Evolutionary conservation across 2,113 vertebrate species (phyloP).

Genomic region (Nothocercus nigrocapillus): DNA sequence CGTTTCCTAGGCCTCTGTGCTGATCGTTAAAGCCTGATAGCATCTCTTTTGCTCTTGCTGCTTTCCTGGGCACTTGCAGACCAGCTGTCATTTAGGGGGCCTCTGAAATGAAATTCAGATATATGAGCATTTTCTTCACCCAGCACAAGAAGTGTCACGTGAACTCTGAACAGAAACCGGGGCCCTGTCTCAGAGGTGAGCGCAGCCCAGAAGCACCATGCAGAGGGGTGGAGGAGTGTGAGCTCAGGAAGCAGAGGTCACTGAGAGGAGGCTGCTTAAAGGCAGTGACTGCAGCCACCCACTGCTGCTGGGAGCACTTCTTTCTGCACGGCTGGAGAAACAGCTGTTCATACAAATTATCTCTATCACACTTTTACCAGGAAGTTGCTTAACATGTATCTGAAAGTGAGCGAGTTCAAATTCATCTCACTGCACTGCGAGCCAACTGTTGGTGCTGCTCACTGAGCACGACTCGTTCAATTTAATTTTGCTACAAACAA

Average conservation of each 20-base stretch:
- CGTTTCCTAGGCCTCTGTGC: slow-evolving; percentile 2
- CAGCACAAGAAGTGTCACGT: background rate
- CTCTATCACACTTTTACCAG: background rate
- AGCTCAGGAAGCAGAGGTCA: background rate
- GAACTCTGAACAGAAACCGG: background rate
- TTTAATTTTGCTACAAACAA: slow-evolving; percentile 28
- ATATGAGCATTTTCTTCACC: background rate
- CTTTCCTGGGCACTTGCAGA: background rate
- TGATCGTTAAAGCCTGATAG: background rate
- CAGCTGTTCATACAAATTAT: background rate
- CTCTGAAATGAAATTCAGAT: background rate
- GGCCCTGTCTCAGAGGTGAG: background rate
- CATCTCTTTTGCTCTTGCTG: background rate
- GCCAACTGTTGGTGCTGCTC: slow-evolving; percentile 27
- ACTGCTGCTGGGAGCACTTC: background rate
- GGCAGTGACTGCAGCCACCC: background rate
- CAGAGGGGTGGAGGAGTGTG: background rate
- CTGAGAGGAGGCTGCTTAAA: background rate
- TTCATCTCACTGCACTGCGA: background rate
- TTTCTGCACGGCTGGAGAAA: background rate
- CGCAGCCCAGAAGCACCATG: fast-evolving
- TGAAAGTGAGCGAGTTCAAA: background rate
- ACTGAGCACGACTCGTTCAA: background rate
- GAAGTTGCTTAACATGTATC: background rate
- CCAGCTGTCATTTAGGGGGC: background rate